These are phyloP conservation scores for Microcebus tavaratra DNA, from an alignment of 2,113 vertebrate species.

Conservation along the genomic window DNA sequence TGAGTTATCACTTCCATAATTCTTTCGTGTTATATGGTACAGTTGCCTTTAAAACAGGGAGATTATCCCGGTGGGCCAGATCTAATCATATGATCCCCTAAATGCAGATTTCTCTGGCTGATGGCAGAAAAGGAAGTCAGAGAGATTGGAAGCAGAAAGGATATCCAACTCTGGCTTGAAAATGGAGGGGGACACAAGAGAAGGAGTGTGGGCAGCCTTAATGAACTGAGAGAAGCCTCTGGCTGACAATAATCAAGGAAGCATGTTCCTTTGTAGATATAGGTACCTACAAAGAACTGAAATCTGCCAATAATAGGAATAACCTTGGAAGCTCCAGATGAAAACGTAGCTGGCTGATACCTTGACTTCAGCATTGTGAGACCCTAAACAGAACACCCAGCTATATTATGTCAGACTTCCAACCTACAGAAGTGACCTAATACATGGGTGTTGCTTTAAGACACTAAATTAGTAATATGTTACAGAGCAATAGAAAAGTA, in stretches of 20 bases:
- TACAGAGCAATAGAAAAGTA: neutral
- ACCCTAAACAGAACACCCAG: neutral
- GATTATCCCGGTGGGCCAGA: neutral
- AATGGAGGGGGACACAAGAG: neutral
- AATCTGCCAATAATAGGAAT: neutral
- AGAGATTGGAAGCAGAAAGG: neutral
- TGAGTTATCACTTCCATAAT: neutral
- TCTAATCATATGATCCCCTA: neutral
- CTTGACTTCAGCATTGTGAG: neutral
- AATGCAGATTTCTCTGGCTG: neutral
- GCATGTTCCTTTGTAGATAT: neutral
- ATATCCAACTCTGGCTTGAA: neutral
- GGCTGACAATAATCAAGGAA: neutral
- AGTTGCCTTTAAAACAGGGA: neutral
- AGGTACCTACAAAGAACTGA: neutral
- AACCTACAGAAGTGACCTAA: neutral
- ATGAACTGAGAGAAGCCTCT: neutral
- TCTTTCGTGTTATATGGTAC: neutral
- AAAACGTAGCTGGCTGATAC: neutral
- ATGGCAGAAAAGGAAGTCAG: neutral
- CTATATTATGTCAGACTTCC: neutral
- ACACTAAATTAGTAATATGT: neutral
- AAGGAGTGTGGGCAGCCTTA: neutral
- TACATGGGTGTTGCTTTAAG: neutral
- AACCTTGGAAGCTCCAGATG: constrained; percentile 18